phyloP scores from a whole-genome alignment of 2,888 invertebrate genomes.

The Cephonodes hylas region DNA sequence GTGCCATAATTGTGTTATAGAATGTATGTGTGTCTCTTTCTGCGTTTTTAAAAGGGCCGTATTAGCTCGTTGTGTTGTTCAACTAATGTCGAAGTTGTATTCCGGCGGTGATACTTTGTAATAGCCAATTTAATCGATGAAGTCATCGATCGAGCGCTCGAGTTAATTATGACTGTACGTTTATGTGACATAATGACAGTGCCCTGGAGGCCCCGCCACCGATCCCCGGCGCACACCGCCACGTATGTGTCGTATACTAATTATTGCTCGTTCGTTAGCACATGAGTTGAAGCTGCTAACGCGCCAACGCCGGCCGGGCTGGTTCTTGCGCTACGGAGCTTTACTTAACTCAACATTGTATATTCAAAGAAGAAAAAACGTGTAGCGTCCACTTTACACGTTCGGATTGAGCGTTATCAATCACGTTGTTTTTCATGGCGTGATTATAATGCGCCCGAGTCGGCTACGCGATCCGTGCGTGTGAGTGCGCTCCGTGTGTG shows the following conservation, averaged over 20 bases:
- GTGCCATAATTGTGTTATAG: neutral
- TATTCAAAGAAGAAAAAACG: neutral
- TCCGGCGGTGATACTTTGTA: neutral
- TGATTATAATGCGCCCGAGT: neutral
- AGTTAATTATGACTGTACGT: constrained; percentile 1
- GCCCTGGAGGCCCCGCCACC: neutral
- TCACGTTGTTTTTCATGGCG: constrained; percentile 4
- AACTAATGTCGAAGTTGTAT: neutral
- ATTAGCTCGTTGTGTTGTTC: neutral
- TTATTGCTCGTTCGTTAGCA: neutral
- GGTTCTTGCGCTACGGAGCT: neutral
- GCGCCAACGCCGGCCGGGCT: neutral
- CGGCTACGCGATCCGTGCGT: neutral
- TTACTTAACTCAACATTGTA: neutral
- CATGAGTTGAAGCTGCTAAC: neutral
- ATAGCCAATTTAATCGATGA: constrained; percentile 2
- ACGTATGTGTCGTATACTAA: too few relatives aligned
- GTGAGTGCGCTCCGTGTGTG: neutral
- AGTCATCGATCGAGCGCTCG: constrained; percentile 3
- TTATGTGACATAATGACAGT: constrained; percentile 8
- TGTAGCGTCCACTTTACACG: neutral
- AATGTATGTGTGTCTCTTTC: neutral
- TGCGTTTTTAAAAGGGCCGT: neutral
- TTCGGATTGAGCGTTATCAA: constrained; percentile 5
- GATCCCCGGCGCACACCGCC: neutral